These are phyloP conservation scores for Idaea dimidiata DNA, from an alignment of 2,888 invertebrate genomes.

Conservation along the genomic window DNA sequence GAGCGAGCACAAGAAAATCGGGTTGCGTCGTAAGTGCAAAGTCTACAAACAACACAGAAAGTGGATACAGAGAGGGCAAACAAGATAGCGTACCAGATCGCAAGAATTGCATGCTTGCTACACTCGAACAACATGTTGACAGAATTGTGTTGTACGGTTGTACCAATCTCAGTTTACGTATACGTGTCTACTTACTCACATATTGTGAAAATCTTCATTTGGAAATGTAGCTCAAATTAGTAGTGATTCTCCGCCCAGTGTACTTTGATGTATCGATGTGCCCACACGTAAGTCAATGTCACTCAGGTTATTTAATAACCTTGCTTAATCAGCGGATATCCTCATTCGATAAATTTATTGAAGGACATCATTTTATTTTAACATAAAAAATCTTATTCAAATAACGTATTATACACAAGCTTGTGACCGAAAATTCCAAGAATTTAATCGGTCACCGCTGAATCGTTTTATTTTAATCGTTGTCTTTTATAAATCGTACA, in stretches of 20 bases:
- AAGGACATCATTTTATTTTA: background rate
- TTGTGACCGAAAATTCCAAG: background rate
- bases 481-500: background rate
- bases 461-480: background rate
- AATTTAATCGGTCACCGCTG: background rate
- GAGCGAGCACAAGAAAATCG: slow-evolving; percentile 24
- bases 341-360: background rate
- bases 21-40: slow-evolving; percentile 24
- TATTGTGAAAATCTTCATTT: background rate
- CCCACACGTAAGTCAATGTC: background rate
- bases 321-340: background rate
- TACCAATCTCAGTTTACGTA: background rate
- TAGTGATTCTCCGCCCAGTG: background rate
- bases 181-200: background rate
- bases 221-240: background rate
- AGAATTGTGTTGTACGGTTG: slow-evolving; percentile 3
- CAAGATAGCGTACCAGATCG: slow-evolving; percentile 28
- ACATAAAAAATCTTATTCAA: background rate
- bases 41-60: slow-evolving; percentile 31
- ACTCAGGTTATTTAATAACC: background rate
- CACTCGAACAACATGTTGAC: slow-evolving; percentile 9
- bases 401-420: background rate
- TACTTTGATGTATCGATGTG: background rate
- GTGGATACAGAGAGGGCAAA: slow-evolving; percentile 31
- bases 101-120: slow-evolving; percentile 25